A percentile compares a stretch with the other conserved stretches of the same genome.
These are phyloP conservation scores for Latrodectus elegans DNA, from an alignment of 2,888 invertebrate species.

Conservation along the genomic window DNA sequence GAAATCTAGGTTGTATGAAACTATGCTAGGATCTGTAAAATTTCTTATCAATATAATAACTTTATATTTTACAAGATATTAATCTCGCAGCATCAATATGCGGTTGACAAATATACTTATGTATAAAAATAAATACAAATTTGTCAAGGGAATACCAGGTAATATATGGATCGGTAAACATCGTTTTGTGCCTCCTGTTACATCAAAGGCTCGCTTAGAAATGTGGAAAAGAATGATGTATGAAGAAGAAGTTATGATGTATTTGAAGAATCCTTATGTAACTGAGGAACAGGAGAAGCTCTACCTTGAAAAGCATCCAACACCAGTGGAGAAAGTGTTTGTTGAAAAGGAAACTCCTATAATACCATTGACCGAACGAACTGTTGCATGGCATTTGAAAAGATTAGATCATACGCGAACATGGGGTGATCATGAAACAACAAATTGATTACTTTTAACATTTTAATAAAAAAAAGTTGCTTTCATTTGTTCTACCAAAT, in stretches of 20 bases:
- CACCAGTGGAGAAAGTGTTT: slow-evolving; percentile 11
- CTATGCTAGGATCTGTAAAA: too few species aligned
- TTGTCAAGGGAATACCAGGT: slow-evolving; percentile 59
- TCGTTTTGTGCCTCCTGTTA: slow-evolving; percentile 62
- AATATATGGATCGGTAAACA: slow-evolving; percentile 64
- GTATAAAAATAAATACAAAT: slow-evolving; percentile 19
- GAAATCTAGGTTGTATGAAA: too few species aligned
- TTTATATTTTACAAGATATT: too few species aligned
- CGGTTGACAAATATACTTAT: slow-evolving; percentile 15
- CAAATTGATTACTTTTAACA: too few species aligned
- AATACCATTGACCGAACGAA: slow-evolving; percentile 36
- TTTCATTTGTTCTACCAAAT: too few species aligned
- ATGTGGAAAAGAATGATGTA: slow-evolving; percentile 57
- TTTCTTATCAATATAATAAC: too few species aligned
- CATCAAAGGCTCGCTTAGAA: slow-evolving; percentile 31
- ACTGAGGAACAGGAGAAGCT: slow-evolving; percentile 59
- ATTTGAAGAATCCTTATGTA: slow-evolving; percentile 60
- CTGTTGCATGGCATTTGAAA: slow-evolving; percentile 45
- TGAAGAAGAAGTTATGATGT: slow-evolving; percentile 67
- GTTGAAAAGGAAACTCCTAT: background rate
- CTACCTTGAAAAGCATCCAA: slow-evolving; percentile 35
- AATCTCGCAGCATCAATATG: background rate
- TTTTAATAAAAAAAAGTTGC: too few species aligned
- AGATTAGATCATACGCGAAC: slow-evolving; percentile 13
- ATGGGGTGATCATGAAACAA: slow-evolving; percentile 37